Conservation (phyloP, 2,113 vertebrate genomes). For the Corythaixoides concolor region DNA sequence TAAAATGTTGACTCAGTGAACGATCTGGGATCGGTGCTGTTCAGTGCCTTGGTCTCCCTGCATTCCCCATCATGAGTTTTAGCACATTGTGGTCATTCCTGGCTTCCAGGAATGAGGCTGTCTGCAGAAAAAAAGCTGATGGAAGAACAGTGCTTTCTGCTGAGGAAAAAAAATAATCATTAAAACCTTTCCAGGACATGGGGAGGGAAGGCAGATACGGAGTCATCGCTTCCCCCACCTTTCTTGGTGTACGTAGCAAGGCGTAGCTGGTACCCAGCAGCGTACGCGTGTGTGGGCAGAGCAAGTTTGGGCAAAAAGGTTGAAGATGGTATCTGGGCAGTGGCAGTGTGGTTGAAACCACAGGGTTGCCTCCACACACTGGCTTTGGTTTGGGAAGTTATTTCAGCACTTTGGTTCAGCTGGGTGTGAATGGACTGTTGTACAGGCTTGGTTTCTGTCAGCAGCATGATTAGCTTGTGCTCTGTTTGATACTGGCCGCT, state of each 20-base stretch:
- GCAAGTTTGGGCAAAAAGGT: not conserved
- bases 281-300: rapidly evolving
- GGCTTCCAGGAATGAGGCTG: not conserved
- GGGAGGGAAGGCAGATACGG: not conserved
- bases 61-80: not conserved
- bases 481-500: not conserved
- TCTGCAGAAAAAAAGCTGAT: not conserved
- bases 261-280: not conserved
- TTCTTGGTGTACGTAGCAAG: rapidly evolving
- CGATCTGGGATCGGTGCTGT: not conserved
- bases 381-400: not conserved
- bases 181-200: not conserved
- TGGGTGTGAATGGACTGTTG: not conserved
- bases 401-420: not conserved
- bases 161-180: not conserved
- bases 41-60: not conserved
- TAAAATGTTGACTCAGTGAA: not conserved
- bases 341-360: not conserved
- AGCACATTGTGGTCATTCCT: not conserved
- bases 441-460: not conserved
- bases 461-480: not conserved
- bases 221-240: not conserved
- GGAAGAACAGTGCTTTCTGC: not conserved
- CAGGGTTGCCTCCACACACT: not conserved
- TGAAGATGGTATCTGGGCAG: not conserved